phyloP scores from a whole-genome alignment of 92 coral and sea anemone species.

The Blastomussa wellsi region DNA sequence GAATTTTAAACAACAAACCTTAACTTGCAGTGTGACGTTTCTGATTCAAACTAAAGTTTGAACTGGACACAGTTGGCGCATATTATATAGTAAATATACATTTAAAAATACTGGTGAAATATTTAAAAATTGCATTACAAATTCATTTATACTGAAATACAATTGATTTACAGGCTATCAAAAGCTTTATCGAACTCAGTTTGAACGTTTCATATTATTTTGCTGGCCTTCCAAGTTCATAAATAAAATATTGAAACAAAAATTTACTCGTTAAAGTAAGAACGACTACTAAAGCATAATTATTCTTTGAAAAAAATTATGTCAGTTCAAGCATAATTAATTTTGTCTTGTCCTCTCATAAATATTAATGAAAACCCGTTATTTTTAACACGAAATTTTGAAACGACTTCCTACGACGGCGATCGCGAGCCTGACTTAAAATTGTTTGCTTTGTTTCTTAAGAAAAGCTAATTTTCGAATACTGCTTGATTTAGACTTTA shows the following conservation, averaged over 20 bases:
- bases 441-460: neutral
- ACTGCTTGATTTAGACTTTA: neutral
- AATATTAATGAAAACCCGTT: constrained; percentile 26
- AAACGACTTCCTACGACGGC: neutral
- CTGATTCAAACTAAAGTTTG: neutral
- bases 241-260: neutral
- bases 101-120: neutral
- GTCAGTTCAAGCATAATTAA: neutral
- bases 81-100: neutral
- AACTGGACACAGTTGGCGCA: neutral
- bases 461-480: neutral
- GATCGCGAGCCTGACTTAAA: too few relatives aligned
- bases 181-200: neutral
- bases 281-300: neutral
- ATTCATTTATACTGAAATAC: too few relatives aligned
- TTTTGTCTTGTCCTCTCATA: neutral
- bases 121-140: neutral
- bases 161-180: neutral
- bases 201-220: neutral
- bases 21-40: neutral
- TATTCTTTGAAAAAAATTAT: neutral
- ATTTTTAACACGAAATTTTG: neutral
- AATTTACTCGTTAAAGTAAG: neutral
- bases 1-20: neutral
- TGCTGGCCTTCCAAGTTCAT: neutral